Evolutionary conservation across 2,888 invertebrate genomes (phyloP).

Genomic region (Zelleria hepariella): DNA sequence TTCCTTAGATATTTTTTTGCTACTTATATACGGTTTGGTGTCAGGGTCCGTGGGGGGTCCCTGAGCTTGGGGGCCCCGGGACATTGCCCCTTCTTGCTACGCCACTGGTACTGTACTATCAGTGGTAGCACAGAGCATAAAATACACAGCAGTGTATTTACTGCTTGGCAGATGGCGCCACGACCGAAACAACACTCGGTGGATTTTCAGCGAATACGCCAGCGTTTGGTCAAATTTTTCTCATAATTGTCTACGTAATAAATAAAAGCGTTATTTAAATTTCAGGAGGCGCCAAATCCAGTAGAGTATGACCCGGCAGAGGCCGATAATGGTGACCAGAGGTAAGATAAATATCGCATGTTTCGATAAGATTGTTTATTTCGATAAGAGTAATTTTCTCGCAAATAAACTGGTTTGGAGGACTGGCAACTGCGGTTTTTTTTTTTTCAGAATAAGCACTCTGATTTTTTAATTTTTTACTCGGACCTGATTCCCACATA

Average conservation of each 20-base stretch:
- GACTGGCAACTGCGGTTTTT: neutral
- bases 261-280: neutral
- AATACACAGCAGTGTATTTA: too few species aligned
- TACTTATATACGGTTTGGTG: too few species aligned
- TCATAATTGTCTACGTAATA: neutral
- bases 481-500: neutral
- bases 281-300: constrained; percentile 5
- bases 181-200: neutral
- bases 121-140: too few species aligned
- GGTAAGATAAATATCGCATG: neutral
- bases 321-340: constrained; percentile 15
- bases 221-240: neutral
- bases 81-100: too few species aligned
- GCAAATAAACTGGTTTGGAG: too few species aligned
- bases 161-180: neutral
- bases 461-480: neutral
- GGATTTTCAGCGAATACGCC: neutral
- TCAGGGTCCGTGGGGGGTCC: too few species aligned
- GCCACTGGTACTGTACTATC: too few species aligned
- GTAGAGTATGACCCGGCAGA: constrained; percentile 24
- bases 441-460: too few species aligned
- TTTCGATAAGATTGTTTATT: neutral
- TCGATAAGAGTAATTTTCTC: too few species aligned
- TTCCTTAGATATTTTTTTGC: too few species aligned
- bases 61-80: too few species aligned